These are phyloP conservation scores for Volucella bombylans DNA, from an alignment of 2,888 invertebrate species.

Conservation along the genomic window DNA sequence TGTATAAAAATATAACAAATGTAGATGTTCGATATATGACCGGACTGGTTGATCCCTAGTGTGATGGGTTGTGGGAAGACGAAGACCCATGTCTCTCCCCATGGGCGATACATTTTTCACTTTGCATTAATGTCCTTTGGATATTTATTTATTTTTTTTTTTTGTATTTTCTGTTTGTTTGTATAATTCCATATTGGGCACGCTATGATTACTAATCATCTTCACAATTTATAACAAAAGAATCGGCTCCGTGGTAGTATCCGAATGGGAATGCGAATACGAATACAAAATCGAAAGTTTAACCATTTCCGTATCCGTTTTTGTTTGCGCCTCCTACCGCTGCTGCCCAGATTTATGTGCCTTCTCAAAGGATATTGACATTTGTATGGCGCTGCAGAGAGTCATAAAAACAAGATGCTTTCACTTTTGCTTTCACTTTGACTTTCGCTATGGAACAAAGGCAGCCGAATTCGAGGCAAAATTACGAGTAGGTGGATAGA, in stretches of 20 bases:
- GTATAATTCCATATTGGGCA: conserved; percentile 20
- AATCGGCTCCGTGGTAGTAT: not conserved
- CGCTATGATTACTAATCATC: conserved; percentile 63
- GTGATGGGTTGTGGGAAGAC: too few relatives aligned
- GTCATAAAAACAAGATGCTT: conserved; percentile 67
- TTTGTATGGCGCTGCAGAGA: not conserved
- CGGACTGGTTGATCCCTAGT: too few relatives aligned
- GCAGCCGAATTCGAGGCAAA: too few relatives aligned
- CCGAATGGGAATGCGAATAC: too few relatives aligned
- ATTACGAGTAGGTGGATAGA: not conserved
- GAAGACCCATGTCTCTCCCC: too few relatives aligned
- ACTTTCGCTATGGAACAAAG: too few relatives aligned
- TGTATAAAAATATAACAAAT: too few relatives aligned
- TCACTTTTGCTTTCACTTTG: not conserved
- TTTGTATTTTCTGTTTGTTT: too few relatives aligned
- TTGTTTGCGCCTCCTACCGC: not conserved
- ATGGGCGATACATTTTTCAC: too few relatives aligned
- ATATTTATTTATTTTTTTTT: too few relatives aligned
- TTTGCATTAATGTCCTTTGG: too few relatives aligned
- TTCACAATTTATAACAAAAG: conserved; percentile 57
- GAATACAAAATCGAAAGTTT: not conserved
- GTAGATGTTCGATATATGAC: too few relatives aligned
- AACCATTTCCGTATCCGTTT: not conserved
- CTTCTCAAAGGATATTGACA: conserved; percentile 39
- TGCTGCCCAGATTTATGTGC: conserved; percentile 29